Evolutionary conservation across 2,888 invertebrate genomes (phyloP).

Genomic region (Agrotis segetum): DNA sequence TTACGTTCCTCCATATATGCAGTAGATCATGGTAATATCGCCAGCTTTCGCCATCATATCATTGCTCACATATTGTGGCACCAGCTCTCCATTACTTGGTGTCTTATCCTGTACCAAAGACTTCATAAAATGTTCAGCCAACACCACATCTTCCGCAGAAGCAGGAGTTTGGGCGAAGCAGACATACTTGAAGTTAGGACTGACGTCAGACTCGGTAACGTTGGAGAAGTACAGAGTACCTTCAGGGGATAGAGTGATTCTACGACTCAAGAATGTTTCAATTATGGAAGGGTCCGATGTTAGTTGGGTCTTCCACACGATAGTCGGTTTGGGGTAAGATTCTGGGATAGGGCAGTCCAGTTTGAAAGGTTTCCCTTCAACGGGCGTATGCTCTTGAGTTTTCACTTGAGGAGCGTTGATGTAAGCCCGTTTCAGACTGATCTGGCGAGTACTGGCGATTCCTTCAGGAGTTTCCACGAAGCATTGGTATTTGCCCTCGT

Average conservation of each 20-base stretch:
- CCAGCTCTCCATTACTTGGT: conserved; percentile 72
- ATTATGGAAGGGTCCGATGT: conserved; percentile 66
- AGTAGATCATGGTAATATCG: conserved; percentile 78
- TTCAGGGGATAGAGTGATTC: conserved; percentile 78
- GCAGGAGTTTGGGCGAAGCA: conserved; percentile 80
- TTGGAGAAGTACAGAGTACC: conserved; percentile 82
- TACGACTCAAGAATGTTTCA: conserved; percentile 68
- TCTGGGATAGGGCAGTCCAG: conserved; percentile 78
- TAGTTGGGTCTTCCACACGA: conserved; percentile 77
- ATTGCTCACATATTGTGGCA: conserved; percentile 77
- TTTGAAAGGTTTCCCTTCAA: conserved; percentile 79
- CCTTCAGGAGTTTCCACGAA: conserved; percentile 75
- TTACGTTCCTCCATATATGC: conserved; percentile 86
- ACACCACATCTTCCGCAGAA: conserved; percentile 67
- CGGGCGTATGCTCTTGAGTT: conserved; percentile 73
- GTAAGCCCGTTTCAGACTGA: conserved; percentile 73
- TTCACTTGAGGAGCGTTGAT: conserved; percentile 69
- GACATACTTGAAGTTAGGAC: conserved; percentile 75
- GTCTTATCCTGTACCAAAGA: conserved; percentile 68
- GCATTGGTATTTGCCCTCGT: conserved; percentile 82
- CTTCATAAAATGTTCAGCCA: conserved; percentile 80
- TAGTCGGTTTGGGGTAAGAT: conserved; percentile 79
- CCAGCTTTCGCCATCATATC: conserved; percentile 76
- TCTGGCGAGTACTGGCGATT: conserved; percentile 74
- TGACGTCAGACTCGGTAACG: conserved; percentile 75